A percentile compares a stretch with the other conserved stretches of the same genome.
These are phyloP conservation scores for Glaucidium brasilianum DNA, from an alignment of 2,113 vertebrate genomes.

Conservation along the genomic window DNA sequence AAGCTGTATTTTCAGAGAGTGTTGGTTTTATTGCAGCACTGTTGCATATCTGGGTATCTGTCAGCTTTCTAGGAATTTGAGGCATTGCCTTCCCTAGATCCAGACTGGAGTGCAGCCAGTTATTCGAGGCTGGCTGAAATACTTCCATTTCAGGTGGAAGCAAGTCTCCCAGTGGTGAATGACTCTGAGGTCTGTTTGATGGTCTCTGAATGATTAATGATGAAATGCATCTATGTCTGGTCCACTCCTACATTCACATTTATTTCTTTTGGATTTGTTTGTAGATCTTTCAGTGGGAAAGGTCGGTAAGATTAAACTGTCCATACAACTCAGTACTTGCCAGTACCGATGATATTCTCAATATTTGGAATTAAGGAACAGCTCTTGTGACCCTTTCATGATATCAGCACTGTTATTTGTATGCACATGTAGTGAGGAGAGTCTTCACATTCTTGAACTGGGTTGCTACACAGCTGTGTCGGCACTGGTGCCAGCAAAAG, in stretches of 20 bases:
- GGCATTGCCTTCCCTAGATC: constrained; percentile 4
- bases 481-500: neutral
- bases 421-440: neutral
- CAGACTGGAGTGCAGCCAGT: neutral
- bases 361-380: neutral
- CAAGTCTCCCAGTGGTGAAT: neutral
- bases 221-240: neutral
- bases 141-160: neutral
- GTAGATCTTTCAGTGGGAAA: neutral
- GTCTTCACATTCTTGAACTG: neutral
- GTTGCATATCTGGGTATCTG: neutral
- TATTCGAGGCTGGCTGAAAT: neutral
- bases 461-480: neutral
- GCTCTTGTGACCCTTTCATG: neutral
- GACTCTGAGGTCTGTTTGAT: neutral
- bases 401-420: neutral
- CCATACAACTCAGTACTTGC: neutral
- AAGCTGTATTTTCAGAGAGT: neutral
- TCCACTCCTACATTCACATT: neutral
- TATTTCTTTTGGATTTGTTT: neutral
- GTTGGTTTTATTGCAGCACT: neutral
- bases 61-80: constrained; percentile 42
- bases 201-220: neutral
- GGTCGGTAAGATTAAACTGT: neutral
- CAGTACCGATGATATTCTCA: neutral